These are phyloP conservation scores for Emmelina monodactyla DNA, from an alignment of 2,888 invertebrate species.

Conservation along the genomic window DNA sequence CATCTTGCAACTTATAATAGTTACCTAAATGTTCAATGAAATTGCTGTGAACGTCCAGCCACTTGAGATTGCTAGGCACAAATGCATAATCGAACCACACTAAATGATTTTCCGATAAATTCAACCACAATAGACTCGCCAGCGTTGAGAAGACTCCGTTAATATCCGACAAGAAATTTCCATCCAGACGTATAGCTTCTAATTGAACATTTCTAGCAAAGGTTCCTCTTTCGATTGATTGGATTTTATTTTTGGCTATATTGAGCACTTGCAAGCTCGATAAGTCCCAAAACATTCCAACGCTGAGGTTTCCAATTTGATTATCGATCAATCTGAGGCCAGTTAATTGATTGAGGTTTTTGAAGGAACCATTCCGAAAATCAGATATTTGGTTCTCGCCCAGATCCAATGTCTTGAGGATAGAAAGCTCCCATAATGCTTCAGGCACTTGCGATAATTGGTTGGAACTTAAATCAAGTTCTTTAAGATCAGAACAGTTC, in stretches of 20 bases:
- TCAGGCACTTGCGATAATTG: conserved; percentile 82
- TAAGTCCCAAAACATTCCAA: conserved; percentile 87
- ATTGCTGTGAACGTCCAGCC: conserved; percentile 91
- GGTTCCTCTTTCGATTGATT: conserved; percentile 82
- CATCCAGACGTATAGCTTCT: conserved; percentile 87
- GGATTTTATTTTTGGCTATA: conserved; percentile 88
- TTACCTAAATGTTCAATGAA: conserved; percentile 88
- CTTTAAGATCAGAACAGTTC: conserved; percentile 88
- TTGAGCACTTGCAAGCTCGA: conserved; percentile 86
- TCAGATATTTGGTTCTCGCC: conserved; percentile 90
- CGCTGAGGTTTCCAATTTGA: conserved; percentile 83
- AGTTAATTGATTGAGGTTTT: conserved; percentile 84
- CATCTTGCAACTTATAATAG: conserved; percentile 85
- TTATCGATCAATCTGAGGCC: conserved; percentile 90
- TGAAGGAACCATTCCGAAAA: conserved; percentile 85
- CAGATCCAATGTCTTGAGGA: conserved; percentile 87
- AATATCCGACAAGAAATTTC: conserved; percentile 87
- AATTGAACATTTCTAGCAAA: conserved; percentile 83
- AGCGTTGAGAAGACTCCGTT: conserved; percentile 89
- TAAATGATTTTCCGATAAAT: conserved; percentile 89
- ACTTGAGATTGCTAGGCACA: conserved; percentile 87
- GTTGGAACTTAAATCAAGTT: conserved; percentile 88
- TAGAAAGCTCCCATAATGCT: conserved; percentile 80
- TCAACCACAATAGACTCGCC: conserved; percentile 85
- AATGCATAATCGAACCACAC: conserved; percentile 95